These are phyloP conservation scores for Cephus pulcher DNA, from an alignment of 2,888 invertebrate genomes.

Conservation along the genomic window DNA sequence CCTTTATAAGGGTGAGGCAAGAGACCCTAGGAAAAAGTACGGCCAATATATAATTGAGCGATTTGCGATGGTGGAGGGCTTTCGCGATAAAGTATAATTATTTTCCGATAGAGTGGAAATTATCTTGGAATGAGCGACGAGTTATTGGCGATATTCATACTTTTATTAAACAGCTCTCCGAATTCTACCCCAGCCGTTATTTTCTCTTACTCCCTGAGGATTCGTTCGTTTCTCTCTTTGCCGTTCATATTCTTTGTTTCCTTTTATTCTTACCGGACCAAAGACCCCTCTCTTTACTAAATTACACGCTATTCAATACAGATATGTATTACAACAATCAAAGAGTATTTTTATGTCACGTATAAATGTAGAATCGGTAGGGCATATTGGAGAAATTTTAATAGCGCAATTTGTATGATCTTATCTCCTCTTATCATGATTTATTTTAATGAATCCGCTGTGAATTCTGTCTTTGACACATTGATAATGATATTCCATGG, in stretches of 20 bases:
- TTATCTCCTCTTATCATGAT: background rate
- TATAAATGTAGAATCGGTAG: background rate
- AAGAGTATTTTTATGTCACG: background rate
- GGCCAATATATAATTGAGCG: constrained; percentile 62
- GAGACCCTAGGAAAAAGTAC: constrained; percentile 32
- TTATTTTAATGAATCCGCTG: background rate
- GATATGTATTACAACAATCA: background rate
- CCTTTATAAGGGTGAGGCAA: constrained; percentile 11
- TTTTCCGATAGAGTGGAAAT: constrained; percentile 67
- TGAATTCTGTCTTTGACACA: constrained; percentile 60
- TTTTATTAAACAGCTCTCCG: constrained; percentile 61
- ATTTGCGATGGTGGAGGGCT: constrained; percentile 55
- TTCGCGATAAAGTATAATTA: constrained; percentile 65
- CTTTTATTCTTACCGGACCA: background rate
- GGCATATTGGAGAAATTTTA: background rate
- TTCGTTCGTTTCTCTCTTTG: background rate
- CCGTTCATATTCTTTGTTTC: background rate
- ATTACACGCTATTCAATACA: background rate
- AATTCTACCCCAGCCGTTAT: constrained; percentile 13
- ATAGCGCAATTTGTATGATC: background rate
- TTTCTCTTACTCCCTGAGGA: constrained; percentile 12
- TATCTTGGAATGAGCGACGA: constrained; percentile 60
- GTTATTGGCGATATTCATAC: constrained; percentile 65
- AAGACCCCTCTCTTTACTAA: background rate
- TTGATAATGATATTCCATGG: constrained; percentile 61